Conservation (phyloP, 2,888 invertebrate genomes). For the Timema cristinae region DNA sequence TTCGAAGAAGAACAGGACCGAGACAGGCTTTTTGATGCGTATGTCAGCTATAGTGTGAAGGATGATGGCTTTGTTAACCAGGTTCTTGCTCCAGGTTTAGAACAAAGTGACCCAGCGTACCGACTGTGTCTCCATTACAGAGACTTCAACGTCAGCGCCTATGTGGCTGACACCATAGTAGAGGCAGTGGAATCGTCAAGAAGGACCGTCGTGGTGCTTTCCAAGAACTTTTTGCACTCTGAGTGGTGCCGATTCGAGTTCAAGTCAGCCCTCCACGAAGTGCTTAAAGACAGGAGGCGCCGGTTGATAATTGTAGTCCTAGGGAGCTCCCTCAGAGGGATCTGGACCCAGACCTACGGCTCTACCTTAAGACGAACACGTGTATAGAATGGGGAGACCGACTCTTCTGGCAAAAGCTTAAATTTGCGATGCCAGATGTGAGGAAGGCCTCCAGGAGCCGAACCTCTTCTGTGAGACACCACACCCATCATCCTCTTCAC, state of each 20-base stretch:
- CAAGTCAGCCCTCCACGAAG: slow-evolving; percentile 87
- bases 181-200: slow-evolving; percentile 89
- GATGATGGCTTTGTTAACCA: slow-evolving; percentile 89
- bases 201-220: slow-evolving; percentile 83
- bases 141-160: slow-evolving; percentile 83
- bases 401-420: slow-evolving; percentile 94
- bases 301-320: slow-evolving; percentile 86
- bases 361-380: slow-evolving; percentile 86
- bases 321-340: slow-evolving; percentile 86
- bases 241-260: slow-evolving; percentile 96
- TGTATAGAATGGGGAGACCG: slow-evolving; percentile 92
- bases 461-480: slow-evolving; percentile 36
- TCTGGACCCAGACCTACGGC: slow-evolving; percentile 83
- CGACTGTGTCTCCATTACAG: slow-evolving; percentile 87
- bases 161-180: slow-evolving; percentile 87
- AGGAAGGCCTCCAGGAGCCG: slow-evolving; percentile 55
- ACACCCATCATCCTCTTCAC: slow-evolving; percentile 57
- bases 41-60: slow-evolving; percentile 90
- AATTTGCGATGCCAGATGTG: slow-evolving; percentile 84
- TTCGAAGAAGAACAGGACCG: slow-evolving; percentile 70
- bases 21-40: slow-evolving; percentile 88
- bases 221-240: slow-evolving; percentile 89
- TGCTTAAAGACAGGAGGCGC: slow-evolving; percentile 79
- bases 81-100: slow-evolving; percentile 81
- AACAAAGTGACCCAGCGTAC: slow-evolving; percentile 71